A percentile compares a stretch with the other conserved stretches of the same genome.
Evolutionary conservation across 1,140 invertebrate species (phyloP).

Genomic region (Caenorhabditis latens): DNA sequence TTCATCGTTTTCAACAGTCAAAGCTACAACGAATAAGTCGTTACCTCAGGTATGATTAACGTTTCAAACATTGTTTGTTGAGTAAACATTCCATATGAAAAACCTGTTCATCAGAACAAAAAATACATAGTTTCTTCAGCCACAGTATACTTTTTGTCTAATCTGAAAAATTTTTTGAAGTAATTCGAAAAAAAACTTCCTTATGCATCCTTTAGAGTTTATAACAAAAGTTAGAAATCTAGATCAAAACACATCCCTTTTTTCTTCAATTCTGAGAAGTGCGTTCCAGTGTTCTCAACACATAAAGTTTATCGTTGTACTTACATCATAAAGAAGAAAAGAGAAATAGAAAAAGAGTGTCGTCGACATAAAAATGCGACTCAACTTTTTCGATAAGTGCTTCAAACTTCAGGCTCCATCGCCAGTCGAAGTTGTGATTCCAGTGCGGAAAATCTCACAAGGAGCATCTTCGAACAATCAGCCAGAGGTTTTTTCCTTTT

Average conservation of each 20-base stretch:
- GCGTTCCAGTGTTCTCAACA: neutral
- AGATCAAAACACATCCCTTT: neutral
- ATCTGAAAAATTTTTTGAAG: too few species aligned
- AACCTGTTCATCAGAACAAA: too few species aligned
- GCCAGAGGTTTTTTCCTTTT: constrained; percentile 21
- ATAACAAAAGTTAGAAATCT: too few species aligned
- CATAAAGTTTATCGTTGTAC: constrained; percentile 43
- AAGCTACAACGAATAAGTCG: neutral
- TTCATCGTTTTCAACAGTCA: constrained; percentile 10
- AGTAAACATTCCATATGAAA: too few species aligned
- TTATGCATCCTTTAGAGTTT: too few species aligned
- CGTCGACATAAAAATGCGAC: constrained; percentile 29
- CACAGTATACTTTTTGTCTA: too few species aligned
- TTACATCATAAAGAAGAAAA: constrained; percentile 23
- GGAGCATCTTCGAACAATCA: neutral
- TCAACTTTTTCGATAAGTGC: constrained; percentile 16
- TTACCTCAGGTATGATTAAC: neutral
- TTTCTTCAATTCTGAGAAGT: neutral
- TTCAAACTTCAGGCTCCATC: constrained; percentile 48
- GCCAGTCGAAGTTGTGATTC: constrained; percentile 60
- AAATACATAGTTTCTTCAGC: too few species aligned
- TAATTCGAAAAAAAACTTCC: too few species aligned
- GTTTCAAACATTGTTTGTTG: too few species aligned
- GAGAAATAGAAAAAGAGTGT: neutral
- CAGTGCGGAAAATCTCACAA: constrained; percentile 38